Base-by-base conservation (phyloP, 1,140 invertebrate species). In the Neoseiulus cucumeris region DNA sequence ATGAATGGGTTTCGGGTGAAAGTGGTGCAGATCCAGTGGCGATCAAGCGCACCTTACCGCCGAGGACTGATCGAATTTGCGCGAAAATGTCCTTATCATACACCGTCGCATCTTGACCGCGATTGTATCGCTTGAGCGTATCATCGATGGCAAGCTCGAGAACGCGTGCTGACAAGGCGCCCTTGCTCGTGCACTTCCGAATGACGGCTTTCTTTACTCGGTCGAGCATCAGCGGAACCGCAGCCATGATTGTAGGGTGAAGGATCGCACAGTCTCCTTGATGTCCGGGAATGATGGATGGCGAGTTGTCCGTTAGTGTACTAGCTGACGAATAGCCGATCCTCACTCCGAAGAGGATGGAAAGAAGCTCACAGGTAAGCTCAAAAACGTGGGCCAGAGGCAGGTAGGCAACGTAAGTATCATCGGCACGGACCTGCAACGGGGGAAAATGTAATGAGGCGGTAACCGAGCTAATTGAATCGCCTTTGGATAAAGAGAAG, bases 301-400 rank as follows among this genome's bases (percentile, higher is more conserved):
- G 55, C 68, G 41, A 66, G 45, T 20, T 85, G 75, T 98, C 93
- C 44, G 95, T 87, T 79, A 98, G 84, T 0, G 95, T 98, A 25
- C 91, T 77, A 0, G 94, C 87, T 0, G 91, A 91, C 1, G 91
- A 95, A 76, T 98, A 98, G 7, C 94, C 95, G 74, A 98, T 93
- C 4, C 85, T 82, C n/a, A 93, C 84, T 29, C 93, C 95, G 73
- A 29, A 59, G 14, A 59, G 33, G 22, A 59, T 59, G 14, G 51
- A 12, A 9, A 59, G 14, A 6, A 59, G 14, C 22, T 59, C 51
- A 25, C 51, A 59, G 22, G 25, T 59, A 44, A 98, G 79, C 77
- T 98, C 96, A 70, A 97, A 87, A 1, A 98, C 93, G 77, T 99
- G 96, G 44, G 95, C 95, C 59, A 98, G 78, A 9, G 95, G 95